phyloP scores from a whole-genome alignment of 2,888 invertebrate species.

The Euproctis similis region DNA sequence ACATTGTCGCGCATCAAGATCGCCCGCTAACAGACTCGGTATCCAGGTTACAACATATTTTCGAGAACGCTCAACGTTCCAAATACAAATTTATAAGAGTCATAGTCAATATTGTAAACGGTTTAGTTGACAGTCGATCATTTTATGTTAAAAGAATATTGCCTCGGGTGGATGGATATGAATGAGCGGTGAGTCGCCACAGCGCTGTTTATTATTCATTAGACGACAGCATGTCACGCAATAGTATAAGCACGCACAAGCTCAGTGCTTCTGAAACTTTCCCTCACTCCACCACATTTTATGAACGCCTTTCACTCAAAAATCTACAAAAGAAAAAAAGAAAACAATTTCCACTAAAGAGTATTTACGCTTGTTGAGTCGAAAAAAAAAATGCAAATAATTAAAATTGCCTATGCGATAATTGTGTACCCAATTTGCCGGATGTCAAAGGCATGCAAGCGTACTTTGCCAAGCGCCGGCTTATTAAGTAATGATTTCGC shows the following conservation, averaged over 20 bases:
- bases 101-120: constrained; percentile 42
- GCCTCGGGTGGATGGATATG: constrained; percentile 65
- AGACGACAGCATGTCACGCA: constrained; percentile 69
- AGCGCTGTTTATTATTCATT: constrained; percentile 71
- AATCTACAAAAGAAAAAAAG: no score
- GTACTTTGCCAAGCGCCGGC: constrained; percentile 42
- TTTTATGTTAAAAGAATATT: constrained; percentile 61
- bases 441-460: constrained; percentile 35
- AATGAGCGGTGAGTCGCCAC: constrained; percentile 66
- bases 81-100: constrained; percentile 37
- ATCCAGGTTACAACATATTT: constrained; percentile 30
- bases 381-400: constrained; percentile 4
- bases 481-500: constrained; percentile 36
- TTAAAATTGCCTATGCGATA: constrained; percentile 19
- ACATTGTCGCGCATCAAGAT: constrained; percentile 11
- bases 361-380: neutral
- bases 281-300: constrained; percentile 29
- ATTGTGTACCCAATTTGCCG: constrained; percentile 35
- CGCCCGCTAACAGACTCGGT: constrained; percentile 16
- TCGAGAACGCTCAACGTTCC: constrained; percentile 18
- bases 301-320: constrained; percentile 23
- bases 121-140: constrained; percentile 51
- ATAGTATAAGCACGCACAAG: constrained; percentile 61
- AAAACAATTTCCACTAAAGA: constrained; percentile 13
- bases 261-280: constrained; percentile 61